phyloP scores from a whole-genome alignment of 2,888 invertebrate species.

The Agrotis segetum region DNA sequence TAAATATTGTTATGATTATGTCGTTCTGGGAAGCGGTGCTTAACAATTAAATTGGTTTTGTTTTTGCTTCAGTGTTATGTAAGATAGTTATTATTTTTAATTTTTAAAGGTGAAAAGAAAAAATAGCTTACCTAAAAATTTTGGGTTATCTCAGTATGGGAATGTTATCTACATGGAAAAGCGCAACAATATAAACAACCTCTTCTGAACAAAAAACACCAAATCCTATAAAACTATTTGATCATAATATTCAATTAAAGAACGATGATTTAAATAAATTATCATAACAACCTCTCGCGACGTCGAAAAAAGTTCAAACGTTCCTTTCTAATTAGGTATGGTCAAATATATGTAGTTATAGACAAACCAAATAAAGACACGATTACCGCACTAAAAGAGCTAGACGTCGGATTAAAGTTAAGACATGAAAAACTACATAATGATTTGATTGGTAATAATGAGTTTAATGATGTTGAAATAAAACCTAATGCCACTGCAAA shows the following conservation, averaged over 20 bases:
- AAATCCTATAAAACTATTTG: neutral
- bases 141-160: no score
- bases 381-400: neutral
- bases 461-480: neutral
- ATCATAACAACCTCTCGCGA: constrained; percentile 10
- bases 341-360: constrained; percentile 17
- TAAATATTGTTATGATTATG: neutral
- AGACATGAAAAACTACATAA: neutral
- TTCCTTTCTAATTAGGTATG: constrained; percentile 18
- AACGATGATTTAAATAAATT: constrained; percentile 4
- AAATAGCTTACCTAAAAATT: no score
- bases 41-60: neutral
- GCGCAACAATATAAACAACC: neutral
- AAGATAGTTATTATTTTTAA: neutral
- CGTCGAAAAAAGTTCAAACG: neutral
- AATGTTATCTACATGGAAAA: neutral
- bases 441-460: neutral
- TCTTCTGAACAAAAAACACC: neutral
- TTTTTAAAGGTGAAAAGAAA: neutral
- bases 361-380: neutral
- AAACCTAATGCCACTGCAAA: neutral
- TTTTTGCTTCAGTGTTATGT: neutral
- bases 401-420: neutral
- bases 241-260: constrained; percentile 1
- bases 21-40: neutral